phyloP scores from a whole-genome alignment of 1,140 invertebrate genomes.

The Proales similis region DNA sequence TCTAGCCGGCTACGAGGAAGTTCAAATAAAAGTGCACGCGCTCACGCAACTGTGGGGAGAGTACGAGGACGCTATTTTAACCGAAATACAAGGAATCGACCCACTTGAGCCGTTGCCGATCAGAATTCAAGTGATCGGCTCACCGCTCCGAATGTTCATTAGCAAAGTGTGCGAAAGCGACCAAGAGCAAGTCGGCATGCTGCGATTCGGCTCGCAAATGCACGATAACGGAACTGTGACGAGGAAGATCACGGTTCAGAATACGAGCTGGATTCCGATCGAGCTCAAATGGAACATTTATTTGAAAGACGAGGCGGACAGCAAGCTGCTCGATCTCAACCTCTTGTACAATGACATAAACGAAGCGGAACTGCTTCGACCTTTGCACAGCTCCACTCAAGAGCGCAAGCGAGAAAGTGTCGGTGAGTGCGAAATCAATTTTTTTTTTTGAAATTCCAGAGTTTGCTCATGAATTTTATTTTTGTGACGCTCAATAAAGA shows the following conservation, averaged over 20 bases:
- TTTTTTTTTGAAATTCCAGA: too few relatives aligned
- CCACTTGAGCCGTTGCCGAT: background rate
- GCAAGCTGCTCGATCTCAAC: conserved; percentile 16
- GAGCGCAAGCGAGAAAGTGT: too few relatives aligned
- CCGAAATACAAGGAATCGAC: conserved; percentile 12
- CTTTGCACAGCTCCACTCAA: too few relatives aligned
- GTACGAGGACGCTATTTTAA: conserved; percentile 5
- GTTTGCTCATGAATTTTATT: too few relatives aligned
- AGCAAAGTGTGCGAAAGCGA: conserved; percentile 23
- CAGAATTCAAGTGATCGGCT: background rate
- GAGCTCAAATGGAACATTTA: conserved; percentile 25
- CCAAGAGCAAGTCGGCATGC: conserved; percentile 3
- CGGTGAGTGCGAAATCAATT: too few relatives aligned
- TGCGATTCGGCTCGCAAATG: conserved; percentile 3
- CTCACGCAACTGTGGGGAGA: conserved; percentile 14
- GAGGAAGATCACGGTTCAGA: conserved; percentile 17
- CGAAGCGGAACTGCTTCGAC: too few relatives aligned
- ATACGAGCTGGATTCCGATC: conserved; percentile 2
- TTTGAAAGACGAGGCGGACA: background rate
- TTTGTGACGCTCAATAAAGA: too few relatives aligned
- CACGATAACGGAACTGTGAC: background rate
- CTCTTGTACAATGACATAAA: too few relatives aligned
- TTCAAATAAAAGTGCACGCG: background rate
- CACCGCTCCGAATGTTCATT: conserved; percentile 11
- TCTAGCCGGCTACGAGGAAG: conserved; percentile 4